phyloP scores from a whole-genome alignment of 2,797 vertebrate genomes.

The Sarcophilus harrisii region DNA sequence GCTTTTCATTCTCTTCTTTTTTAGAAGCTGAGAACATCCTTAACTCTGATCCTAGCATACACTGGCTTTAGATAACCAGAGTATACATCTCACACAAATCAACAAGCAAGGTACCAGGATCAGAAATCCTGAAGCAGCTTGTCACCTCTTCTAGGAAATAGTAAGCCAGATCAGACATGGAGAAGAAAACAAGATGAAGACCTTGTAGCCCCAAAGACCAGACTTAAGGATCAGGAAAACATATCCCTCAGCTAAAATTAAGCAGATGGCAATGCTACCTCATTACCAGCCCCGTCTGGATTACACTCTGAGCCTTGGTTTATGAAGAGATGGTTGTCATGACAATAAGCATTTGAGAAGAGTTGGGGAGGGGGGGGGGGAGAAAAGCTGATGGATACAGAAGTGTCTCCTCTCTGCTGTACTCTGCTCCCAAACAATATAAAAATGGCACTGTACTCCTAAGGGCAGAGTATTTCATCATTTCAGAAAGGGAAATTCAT shows the following conservation, averaged over 20 bases:
- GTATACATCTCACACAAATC: conserved; percentile 7
- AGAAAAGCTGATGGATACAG: conserved; percentile 69
- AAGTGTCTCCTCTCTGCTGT: conserved; percentile 66
- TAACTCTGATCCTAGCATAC: conserved; percentile 26
- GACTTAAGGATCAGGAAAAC: conserved; percentile 41
- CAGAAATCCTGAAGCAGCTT: conserved; percentile 24
- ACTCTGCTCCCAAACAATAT: conserved; percentile 56
- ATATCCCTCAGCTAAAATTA: conserved; percentile 65
- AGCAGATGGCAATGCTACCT: conserved; percentile 63
- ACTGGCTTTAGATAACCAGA: background rate
- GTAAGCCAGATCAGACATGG: conserved; percentile 8
- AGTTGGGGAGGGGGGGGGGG: conserved; percentile 21
- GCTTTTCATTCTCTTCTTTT: conserved; percentile 9
- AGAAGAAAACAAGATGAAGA: conserved; percentile 59
- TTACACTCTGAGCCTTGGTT: conserved; percentile 45
- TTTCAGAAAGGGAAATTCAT: conserved; percentile 39
- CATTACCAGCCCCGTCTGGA: conserved; percentile 70
- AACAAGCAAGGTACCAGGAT: background rate
- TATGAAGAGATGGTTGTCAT: conserved; percentile 70
- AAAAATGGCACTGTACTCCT: conserved; percentile 1
- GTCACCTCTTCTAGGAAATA: conserved; percentile 5
- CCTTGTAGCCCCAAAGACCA: conserved; percentile 55
- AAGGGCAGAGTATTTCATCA: background rate
- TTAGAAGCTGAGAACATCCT: conserved; percentile 13
- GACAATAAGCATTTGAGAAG: conserved; percentile 72